phyloP scores from a whole-genome alignment of 37 sponge, comb jelly and placozoan species.

The Bolinopsis microptera region DNA sequence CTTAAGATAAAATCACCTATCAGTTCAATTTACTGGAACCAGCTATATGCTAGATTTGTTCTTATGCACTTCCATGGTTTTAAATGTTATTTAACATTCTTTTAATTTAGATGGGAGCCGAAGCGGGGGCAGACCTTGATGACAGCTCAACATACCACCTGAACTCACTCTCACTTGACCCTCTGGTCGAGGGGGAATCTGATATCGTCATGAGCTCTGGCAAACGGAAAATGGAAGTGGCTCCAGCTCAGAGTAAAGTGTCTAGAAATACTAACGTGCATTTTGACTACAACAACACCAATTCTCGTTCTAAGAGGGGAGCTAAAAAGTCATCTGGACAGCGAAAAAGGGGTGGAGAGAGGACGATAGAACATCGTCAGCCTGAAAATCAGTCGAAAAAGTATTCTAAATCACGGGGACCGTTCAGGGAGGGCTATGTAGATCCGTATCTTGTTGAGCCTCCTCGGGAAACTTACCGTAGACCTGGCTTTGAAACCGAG shows the following conservation, averaged over 20 bases:
- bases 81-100: background rate
- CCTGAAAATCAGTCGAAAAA: background rate
- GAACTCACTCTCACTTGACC: background rate
- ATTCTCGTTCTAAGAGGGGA: background rate
- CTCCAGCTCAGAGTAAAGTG: background rate
- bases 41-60: too few relatives aligned
- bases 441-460: background rate
- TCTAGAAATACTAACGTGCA: background rate
- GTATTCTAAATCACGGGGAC: background rate
- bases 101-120: background rate
- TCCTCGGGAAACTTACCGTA: background rate
- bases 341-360: background rate
- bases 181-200: background rate
- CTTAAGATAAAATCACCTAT: too few relatives aligned
- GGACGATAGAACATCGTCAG: too few relatives aligned
- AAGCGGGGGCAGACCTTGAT: background rate
- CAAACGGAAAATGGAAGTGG: background rate
- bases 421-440: conserved; percentile 1
- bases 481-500: background rate
- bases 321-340: background rate
- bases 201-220: background rate
- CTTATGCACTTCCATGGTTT: too few relatives aligned
- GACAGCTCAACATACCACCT: background rate
- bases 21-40: too few relatives aligned
- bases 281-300: background rate